Base-by-base conservation (phyloP, 2,113 vertebrate genomes). In the Condylura cristata region DNA sequence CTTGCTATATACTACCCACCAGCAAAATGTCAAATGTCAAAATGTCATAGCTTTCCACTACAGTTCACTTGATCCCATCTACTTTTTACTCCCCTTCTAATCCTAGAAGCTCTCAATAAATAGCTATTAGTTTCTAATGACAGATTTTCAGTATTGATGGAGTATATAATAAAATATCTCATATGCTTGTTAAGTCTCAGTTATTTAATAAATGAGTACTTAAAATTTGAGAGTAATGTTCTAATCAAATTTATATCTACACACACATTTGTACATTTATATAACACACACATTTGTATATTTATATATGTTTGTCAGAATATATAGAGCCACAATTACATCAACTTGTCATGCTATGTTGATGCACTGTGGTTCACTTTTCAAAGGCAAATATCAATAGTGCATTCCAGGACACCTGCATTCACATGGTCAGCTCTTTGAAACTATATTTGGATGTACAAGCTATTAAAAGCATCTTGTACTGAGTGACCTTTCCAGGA, bases 401-500 rank as follows among this genome's bases (percentile, higher is more conserved):
- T 56, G 16, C 3, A 51, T 93, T 66, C 46, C 8, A 65, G 81
- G 95, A 86, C 94, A 75, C 89, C 91, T 94, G 95, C 95, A 96
- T 81, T 90, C 86, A 51, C 93, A 46, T 0, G n/a, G 79, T 63
- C 56, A 85, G 58, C 68, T 90, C 71, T 96, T 70, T 88, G 94
- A 95, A 97, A 96, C 98, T 98, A 98, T 98, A 98, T 98, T 98
- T 98, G 97, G 98, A 95, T 95, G 65, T 76, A 41, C 30, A 11
- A 75, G 95, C 98, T 98, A 98, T 98, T 98, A 98, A 98, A 98
- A 98, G 98, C 96, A 93, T 96, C 91, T 0, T 7, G 91, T 84
- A 93, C 97, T 87, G 66, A 96, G 63, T 98, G 98, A 96, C 96
- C 97, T 97, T 96, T 89, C 78, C 3, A 90, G 90, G 86, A 94